Conservation (phyloP, 2,113 vertebrate genomes). For the Pachycephala philippinensis region DNA sequence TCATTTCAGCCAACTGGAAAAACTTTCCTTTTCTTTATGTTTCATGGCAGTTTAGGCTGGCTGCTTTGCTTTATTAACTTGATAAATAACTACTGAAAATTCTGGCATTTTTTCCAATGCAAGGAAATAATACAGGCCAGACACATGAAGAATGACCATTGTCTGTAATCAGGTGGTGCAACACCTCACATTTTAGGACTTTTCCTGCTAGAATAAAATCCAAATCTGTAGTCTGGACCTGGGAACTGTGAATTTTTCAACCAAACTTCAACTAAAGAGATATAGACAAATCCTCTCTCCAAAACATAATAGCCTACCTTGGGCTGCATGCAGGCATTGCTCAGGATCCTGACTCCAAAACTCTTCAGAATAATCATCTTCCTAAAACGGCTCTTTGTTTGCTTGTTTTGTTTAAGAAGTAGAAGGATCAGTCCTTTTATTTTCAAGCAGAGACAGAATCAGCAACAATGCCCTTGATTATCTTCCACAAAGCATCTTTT, state of each 20-base stretch:
- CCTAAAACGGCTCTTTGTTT: not conserved
- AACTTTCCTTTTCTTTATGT: not conserved
- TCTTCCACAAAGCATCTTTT: not conserved
- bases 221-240: not conserved
- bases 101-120: not conserved
- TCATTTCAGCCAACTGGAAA: not conserved
- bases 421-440: not conserved
- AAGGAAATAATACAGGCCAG: not conserved
- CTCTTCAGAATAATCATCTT: not conserved
- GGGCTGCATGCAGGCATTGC: accelerated
- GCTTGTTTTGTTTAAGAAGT: not conserved
- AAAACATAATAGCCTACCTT: not conserved
- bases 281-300: accelerated
- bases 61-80: not conserved
- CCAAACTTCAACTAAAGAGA: not conserved
- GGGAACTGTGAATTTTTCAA: not conserved
- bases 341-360: not conserved
- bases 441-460: not conserved
- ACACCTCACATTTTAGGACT: not conserved
- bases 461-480: not conserved
- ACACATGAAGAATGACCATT: not conserved
- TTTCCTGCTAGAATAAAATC: not conserved
- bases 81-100: not conserved
- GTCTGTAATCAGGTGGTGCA: not conserved
- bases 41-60: not conserved